Evolutionary conservation across 2,113 vertebrate species (phyloP).

Genomic region (Telmatochromis sp.): DNA sequence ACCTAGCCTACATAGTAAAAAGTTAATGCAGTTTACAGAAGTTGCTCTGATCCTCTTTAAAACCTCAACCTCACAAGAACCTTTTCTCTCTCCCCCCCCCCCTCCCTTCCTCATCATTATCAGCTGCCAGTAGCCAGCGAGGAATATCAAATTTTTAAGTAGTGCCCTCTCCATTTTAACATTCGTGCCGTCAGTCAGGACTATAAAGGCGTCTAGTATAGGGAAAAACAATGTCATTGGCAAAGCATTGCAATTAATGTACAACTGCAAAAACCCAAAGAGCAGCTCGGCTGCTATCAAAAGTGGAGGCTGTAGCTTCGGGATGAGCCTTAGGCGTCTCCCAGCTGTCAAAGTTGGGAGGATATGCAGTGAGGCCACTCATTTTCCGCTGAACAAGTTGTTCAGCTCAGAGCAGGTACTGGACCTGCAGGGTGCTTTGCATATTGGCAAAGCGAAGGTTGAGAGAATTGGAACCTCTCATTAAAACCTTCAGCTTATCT

Average conservation of each 20-base stretch:
- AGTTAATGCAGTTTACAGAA: constrained; percentile 49
- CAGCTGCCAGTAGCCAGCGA: neutral
- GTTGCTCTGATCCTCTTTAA: constrained; percentile 26
- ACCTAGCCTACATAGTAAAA: constrained; percentile 34
- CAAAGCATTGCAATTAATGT: constrained; percentile 5
- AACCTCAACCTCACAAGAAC: neutral
- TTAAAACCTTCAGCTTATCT: constrained; percentile 34
- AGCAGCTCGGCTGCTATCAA: constrained; percentile 18
- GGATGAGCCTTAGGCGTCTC: constrained; percentile 62
- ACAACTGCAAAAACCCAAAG: constrained; percentile 11
- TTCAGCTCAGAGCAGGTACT: constrained; percentile 33
- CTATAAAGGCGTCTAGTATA: neutral
- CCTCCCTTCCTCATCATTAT: neutral
- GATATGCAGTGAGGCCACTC: constrained; percentile 46
- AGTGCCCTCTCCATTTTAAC: neutral
- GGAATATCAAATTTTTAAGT: neutral
- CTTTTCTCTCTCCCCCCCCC: neutral
- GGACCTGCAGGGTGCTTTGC: constrained; percentile 31
- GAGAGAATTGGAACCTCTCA: constrained; percentile 14
- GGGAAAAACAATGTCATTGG: neutral
- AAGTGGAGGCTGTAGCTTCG: constrained; percentile 49
- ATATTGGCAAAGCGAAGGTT: constrained; percentile 13
- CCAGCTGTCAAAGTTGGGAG: constrained; percentile 55
- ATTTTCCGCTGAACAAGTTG: constrained; percentile 44
- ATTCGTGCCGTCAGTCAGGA: constrained; percentile 6